These are phyloP conservation scores for Habrosyne pyritoides DNA, from an alignment of 2,888 invertebrate species.

Conservation along the genomic window DNA sequence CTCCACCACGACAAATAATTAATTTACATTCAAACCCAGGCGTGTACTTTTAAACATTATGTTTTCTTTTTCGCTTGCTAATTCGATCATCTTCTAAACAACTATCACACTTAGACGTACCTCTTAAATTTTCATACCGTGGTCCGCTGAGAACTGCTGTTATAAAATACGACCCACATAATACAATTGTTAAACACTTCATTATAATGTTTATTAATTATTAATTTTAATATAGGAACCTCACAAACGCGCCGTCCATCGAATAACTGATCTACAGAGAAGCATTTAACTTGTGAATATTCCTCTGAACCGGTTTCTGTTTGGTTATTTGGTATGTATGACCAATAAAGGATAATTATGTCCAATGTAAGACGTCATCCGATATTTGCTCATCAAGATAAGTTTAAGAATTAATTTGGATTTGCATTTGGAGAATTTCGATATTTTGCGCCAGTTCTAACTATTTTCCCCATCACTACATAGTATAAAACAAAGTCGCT, in stretches of 20 bases:
- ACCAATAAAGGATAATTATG: slow-evolving; percentile 15
- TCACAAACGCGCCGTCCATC: slow-evolving; percentile 8
- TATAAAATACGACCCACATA: slow-evolving; percentile 24
- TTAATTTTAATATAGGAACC: slow-evolving; percentile 10
- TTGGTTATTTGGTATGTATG: slow-evolving; percentile 16
- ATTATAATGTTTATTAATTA: not conserved
- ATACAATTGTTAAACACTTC: slow-evolving; percentile 9
- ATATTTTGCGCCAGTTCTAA: too few relatives aligned
- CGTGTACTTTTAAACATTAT: too few relatives aligned
- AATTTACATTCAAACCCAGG: too few relatives aligned
- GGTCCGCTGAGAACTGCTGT: slow-evolving; percentile 24
- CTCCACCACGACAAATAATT: too few relatives aligned
- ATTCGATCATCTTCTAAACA: not conserved
- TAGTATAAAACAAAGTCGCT: too few relatives aligned
- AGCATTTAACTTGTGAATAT: slow-evolving; percentile 11
- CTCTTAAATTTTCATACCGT: slow-evolving; percentile 28
- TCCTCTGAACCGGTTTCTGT: slow-evolving; percentile 22
- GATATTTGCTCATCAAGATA: slow-evolving; percentile 5
- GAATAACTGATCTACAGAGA: slow-evolving; percentile 13
- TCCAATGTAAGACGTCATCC: slow-evolving; percentile 24
- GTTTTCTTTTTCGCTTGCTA: too few relatives aligned
- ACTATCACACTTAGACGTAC: slow-evolving; percentile 25
- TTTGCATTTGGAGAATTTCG: too few relatives aligned
- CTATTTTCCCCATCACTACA: too few relatives aligned
- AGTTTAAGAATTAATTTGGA: slow-evolving; percentile 4